Evolutionary conservation across 2,888 invertebrate species (phyloP).

Genomic region (Orchesella flavescens): DNA sequence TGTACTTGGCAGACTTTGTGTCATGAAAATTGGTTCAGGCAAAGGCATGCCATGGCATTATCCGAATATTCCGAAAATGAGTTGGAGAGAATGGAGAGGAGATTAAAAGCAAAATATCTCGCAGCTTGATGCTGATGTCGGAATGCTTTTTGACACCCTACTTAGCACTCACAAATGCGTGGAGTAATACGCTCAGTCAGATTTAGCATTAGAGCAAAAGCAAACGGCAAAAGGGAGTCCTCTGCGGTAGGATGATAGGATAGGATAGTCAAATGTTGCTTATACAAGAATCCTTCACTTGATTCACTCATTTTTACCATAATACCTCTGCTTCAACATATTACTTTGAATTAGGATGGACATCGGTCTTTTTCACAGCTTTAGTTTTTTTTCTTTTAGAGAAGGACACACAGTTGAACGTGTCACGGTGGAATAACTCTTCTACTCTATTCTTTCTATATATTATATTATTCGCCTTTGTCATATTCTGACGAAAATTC

Average conservation of each 20-base stretch:
- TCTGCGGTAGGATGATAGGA: no score
- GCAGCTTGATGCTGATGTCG: slow-evolving; percentile 52
- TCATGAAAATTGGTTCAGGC: slow-evolving; percentile 2
- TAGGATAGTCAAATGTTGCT: not conserved
- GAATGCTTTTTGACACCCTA: slow-evolving; percentile 55
- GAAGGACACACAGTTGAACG: slow-evolving; percentile 39
- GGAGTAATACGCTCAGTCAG: not conserved
- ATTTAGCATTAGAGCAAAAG: not conserved
- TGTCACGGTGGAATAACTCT: slow-evolving; percentile 53
- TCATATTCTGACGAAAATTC: slow-evolving; percentile 18
- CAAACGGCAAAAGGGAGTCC: not conserved
- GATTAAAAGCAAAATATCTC: slow-evolving; percentile 26
- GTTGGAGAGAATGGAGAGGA: slow-evolving; percentile 20
- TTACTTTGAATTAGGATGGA: slow-evolving; percentile 1
- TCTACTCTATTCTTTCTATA: slow-evolving; percentile 9
- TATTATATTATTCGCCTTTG: not conserved
- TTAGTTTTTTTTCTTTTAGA: not conserved
- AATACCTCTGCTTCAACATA: no score
- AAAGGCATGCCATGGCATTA: slow-evolving; percentile 1
- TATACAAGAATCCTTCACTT: no score
- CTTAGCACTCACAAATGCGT: slow-evolving; percentile 43
- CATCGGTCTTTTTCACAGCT: slow-evolving; percentile 29
- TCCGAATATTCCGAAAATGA: slow-evolving; percentile 16
- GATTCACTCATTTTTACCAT: no score
- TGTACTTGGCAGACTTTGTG: not conserved